Conservation (phyloP, 2,113 vertebrate species). For the Callithrix jacchus region DNA sequence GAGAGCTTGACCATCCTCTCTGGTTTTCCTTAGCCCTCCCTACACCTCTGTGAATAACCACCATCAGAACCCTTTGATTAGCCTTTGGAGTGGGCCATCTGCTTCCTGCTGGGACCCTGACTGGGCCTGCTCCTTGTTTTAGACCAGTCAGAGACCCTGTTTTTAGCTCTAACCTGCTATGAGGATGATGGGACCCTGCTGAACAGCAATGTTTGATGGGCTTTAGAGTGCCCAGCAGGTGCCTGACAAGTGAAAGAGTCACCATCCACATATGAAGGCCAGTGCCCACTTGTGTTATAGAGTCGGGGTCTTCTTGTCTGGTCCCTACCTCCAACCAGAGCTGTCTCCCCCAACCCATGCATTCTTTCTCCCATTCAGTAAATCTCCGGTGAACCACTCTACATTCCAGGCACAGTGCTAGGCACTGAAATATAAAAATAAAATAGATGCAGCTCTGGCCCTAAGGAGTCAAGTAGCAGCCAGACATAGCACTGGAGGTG, state of each 20-base stretch:
- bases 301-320: neutral
- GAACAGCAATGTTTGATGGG: neutral
- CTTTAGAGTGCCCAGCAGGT: neutral
- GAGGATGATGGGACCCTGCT: neutral
- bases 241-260: neutral
- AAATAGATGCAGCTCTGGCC: neutral
- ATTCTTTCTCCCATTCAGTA: neutral
- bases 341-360: neutral
- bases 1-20: neutral
- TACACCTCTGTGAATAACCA: neutral
- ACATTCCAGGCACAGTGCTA: neutral
- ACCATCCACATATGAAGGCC: neutral
- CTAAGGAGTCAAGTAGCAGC: neutral
- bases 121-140: neutral
- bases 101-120: neutral
- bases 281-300: neutral
- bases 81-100: neutral
- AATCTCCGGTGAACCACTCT: neutral
- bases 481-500: neutral
- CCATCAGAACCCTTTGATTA: neutral
- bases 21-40: neutral
- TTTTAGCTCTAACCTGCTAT: neutral
- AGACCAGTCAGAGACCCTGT: neutral
- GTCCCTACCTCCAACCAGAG: neutral
- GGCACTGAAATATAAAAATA: neutral